phyloP scores from a whole-genome alignment of 2,888 invertebrate species.

The Gastracanthus pulcherrimus region DNA sequence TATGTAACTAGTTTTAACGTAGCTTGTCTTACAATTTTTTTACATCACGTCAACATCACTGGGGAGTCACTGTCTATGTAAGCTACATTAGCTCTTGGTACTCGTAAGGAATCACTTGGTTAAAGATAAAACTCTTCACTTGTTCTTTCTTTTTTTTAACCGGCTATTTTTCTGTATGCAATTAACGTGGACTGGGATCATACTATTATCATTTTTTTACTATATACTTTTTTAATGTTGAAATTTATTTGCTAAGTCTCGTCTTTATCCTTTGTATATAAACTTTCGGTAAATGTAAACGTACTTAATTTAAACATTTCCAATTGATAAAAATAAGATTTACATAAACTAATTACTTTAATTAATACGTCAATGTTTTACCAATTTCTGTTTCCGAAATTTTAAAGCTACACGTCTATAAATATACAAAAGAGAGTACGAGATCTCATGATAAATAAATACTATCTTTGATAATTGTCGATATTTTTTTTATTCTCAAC shows the following conservation, averaged over 20 bases:
- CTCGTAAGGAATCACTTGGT: conserved; percentile 51
- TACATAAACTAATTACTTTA: conserved; percentile 15
- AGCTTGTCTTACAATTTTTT: conserved; percentile 32
- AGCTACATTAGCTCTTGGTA: conserved; percentile 33
- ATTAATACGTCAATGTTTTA: conserved; percentile 30
- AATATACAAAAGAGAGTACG: conserved; percentile 54
- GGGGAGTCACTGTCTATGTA: conserved; percentile 32
- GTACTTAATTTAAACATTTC: conserved; percentile 32
- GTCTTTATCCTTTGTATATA: conserved; percentile 33
- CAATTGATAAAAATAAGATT: conserved; percentile 35
- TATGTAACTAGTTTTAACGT: conserved; percentile 27
- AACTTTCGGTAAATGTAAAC: conserved; percentile 12
- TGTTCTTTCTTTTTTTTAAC: background rate
- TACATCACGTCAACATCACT: conserved; percentile 41
- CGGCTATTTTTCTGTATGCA: background rate
- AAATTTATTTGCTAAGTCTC: conserved; percentile 33
- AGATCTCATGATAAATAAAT: conserved; percentile 45
- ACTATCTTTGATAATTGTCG: conserved; percentile 34
- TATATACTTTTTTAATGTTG: background rate
- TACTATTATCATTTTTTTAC: conserved; percentile 9
- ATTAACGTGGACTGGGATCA: background rate
- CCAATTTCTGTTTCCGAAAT: conserved; percentile 21
- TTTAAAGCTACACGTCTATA: conserved; percentile 48
- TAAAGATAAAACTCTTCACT: conserved; percentile 47
- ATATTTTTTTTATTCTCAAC: conserved; percentile 28